A percentile compares a stretch with the other conserved stretches of the same genome.
Conservation (phyloP, 2,888 invertebrate species). For the Eretmocerus hayati region DNA sequence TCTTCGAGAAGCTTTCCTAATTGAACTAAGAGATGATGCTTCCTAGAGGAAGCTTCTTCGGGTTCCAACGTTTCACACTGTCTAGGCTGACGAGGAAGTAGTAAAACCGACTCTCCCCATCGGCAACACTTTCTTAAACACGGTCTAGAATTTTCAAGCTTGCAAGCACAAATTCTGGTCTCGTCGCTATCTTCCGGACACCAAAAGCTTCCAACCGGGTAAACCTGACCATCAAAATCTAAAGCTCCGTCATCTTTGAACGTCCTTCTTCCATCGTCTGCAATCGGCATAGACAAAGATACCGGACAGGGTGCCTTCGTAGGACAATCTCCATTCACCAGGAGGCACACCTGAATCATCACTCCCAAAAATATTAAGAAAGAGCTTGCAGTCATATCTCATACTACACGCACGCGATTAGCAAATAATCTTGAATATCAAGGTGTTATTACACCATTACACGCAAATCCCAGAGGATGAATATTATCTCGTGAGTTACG, state of each 20-base stretch:
- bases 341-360: too few species aligned
- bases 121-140: conserved; percentile 42
- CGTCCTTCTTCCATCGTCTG: too few species aligned
- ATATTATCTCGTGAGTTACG: neutral
- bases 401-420: too few species aligned
- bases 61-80: neutral
- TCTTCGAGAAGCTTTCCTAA: too few species aligned
- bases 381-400: too few species aligned
- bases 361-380: too few species aligned
- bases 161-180: conserved; percentile 32
- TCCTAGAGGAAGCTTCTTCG: neutral
- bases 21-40: too few species aligned
- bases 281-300: conserved; percentile 13
- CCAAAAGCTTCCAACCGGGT: conserved; percentile 25
- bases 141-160: conserved; percentile 8
- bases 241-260: too few species aligned
- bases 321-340: too few species aligned
- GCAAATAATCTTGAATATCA: too few species aligned
- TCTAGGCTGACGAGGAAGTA: neutral
- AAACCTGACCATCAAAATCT: conserved; percentile 25
- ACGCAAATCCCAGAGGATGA: too few species aligned
- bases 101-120: neutral
- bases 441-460: too few species aligned
- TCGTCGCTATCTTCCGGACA: conserved; percentile 22
- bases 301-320: conserved; percentile 20